Conservation (phyloP, 35 echinoderm and acorn worm species). For the Nesometra sesokonis region DNA sequence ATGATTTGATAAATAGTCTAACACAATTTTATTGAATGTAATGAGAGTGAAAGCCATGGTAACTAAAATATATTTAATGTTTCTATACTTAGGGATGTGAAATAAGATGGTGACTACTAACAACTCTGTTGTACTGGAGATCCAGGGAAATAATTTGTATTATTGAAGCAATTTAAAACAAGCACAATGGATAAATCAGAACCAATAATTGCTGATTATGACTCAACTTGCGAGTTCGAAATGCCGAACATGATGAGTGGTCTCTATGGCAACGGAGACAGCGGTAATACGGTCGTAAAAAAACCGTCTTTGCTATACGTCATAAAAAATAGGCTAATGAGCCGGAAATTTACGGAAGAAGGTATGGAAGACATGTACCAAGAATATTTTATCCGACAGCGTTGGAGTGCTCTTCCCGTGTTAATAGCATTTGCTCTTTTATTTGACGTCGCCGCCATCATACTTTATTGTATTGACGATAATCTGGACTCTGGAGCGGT, state of each 20-base stretch:
- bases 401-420: background rate
- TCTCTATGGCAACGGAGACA: background rate
- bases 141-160: background rate
- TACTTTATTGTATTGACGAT: background rate
- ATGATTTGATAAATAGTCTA: too few species aligned
- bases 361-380: background rate
- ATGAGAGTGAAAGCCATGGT: too few species aligned
- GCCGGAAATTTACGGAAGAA: background rate
- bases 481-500: background rate
- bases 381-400: background rate
- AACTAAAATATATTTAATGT: too few species aligned
- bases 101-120: too few species aligned
- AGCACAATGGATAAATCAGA: background rate
- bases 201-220: background rate
- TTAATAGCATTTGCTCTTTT: background rate
- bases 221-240: background rate
- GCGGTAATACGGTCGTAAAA: background rate
- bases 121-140: background rate
- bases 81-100: too few species aligned
- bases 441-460: background rate
- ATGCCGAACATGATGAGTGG: background rate
- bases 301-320: background rate
- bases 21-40: too few species aligned
- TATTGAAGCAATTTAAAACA: background rate
- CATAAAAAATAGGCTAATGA: background rate